Base-by-base conservation (phyloP, 1,140 invertebrate genomes). In the Heliconius himera region DNA sequence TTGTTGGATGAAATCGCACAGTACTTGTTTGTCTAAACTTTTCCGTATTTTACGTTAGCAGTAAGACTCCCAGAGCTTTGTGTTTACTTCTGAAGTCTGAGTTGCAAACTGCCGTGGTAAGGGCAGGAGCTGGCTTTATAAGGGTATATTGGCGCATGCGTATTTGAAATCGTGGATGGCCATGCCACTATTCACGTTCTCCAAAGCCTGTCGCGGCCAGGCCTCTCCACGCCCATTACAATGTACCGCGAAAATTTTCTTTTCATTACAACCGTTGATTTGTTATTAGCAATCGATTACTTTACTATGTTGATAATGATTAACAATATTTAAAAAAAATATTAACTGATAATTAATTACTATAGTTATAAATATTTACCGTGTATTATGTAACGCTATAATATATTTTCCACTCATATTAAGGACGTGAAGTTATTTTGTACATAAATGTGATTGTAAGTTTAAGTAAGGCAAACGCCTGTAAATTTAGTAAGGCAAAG, bases 91-190 rank as follows among this genome's bases (percentile, higher is more conserved):
- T 84, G 82, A 73, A 86, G 77, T 78, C 51, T 46, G 81, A 81
- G 82, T 84, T 74, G 82, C 81, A 80, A 90, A 91, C 89, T 91
- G 90, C 73, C 74, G 82, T 73, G 54, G 73, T 80, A 74, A 49
- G 79, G 82, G 81, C 76, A 56, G 75, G 77, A 49, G 80, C 8
- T 46, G 70, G 74, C 81, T 79, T 88, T 93, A 85, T 92, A 91
- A 83, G 70, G 86, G 76, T 9, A 82, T 82, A 84, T 82, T 82
- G 26, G 85, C 85, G 89, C 91, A 92, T 92, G 91, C 88, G 91
- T 83, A 66, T 16, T 29, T 18, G 74, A 73, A 76, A 29, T 13
- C 56, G 29, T 77, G 74, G 70, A 41, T 26, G 51, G 29, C 71
- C 78, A 75, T 83, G 78, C 81, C 77, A 73, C 78, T 77, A 36